These are phyloP conservation scores for Eupithecia pulchellata DNA, from an alignment of 2,888 invertebrate genomes.

Conservation along the genomic window DNA sequence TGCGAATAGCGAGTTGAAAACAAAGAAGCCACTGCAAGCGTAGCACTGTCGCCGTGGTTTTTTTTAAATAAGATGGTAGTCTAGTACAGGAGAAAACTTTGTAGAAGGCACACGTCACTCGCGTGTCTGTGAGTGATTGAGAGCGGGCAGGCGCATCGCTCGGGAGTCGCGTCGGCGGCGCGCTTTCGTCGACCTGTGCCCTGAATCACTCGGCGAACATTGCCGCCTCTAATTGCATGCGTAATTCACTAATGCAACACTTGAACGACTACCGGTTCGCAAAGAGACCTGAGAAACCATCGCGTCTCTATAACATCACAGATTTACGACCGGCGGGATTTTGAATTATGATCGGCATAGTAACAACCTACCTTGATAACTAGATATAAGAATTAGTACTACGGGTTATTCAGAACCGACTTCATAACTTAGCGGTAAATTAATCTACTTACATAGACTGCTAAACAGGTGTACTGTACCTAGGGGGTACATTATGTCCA, in stretches of 20 bases:
- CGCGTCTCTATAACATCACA: conserved; percentile 48
- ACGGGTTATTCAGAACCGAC: conserved; percentile 45
- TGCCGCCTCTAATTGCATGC: conserved; percentile 74
- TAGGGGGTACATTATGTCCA: conserved; percentile 48
- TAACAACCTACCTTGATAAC: no score
- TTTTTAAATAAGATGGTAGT: conserved; percentile 49
- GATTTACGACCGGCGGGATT: conserved; percentile 55
- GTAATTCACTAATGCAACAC: conserved; percentile 72
- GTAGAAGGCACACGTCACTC: conserved; percentile 52
- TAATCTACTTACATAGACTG: conserved; percentile 43
- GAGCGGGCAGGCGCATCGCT: conserved; percentile 69
- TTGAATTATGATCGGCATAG: conserved; percentile 46
- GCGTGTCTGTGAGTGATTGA: conserved; percentile 63
- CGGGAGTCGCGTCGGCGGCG: conserved; percentile 55
- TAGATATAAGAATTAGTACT: no score
- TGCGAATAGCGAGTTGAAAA: conserved; percentile 72
- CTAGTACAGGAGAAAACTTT: conserved; percentile 42
- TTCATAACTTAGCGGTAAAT: conserved; percentile 49
- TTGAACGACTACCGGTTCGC: conserved; percentile 34
- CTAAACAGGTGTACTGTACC: conserved; percentile 20
- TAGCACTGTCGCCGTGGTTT: conserved; percentile 55
- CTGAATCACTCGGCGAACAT: conserved; percentile 72
- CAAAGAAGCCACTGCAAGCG: conserved; percentile 70
- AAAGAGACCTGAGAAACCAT: conserved; percentile 47
- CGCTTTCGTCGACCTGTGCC: conserved; percentile 68